Evolutionary conservation across 2,113 vertebrate genomes (phyloP).

Genomic region (Pterophyllum scalare): DNA sequence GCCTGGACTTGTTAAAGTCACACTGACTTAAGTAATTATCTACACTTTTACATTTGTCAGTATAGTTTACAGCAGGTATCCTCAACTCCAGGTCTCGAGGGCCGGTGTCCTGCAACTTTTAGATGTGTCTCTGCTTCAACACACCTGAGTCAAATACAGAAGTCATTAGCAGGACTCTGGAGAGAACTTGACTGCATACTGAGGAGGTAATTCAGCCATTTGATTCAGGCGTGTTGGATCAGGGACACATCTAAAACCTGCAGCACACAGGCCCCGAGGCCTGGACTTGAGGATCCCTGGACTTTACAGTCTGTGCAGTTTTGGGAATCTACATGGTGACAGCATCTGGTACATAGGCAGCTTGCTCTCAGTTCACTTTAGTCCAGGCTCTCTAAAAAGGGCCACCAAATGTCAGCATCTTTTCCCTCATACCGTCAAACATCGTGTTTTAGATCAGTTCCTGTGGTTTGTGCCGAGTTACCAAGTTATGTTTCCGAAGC

Average conservation of each 20-base stretch:
- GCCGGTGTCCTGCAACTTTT: too few relatives aligned
- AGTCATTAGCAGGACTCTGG: too few relatives aligned
- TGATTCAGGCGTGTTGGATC: too few relatives aligned
- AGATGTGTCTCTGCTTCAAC: too few relatives aligned
- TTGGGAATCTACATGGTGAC: background rate
- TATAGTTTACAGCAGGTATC: background rate
- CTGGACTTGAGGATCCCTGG: too few relatives aligned
- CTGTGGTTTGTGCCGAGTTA: background rate
- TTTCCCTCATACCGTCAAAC: conserved; percentile 1
- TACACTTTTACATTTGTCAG: background rate
- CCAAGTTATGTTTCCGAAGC: background rate
- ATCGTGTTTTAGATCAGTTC: background rate
- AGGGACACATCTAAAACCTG: too few relatives aligned
- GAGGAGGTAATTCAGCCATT: too few relatives aligned
- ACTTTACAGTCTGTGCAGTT: background rate
- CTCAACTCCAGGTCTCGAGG: too few relatives aligned
- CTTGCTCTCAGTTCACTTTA: background rate
- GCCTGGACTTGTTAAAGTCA: background rate
- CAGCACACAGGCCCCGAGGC: too few relatives aligned
- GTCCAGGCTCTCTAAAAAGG: background rate
- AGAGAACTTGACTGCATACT: too few relatives aligned
- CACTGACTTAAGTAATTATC: background rate
- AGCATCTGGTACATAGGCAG: background rate
- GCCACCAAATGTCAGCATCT: background rate
- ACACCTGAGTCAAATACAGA: too few relatives aligned